Percentiles rank a stretch among this genome's conserved stretches.
Evolutionary conservation across 2,888 invertebrate species (phyloP).

Genomic region (Athripsodes cinereus): DNA sequence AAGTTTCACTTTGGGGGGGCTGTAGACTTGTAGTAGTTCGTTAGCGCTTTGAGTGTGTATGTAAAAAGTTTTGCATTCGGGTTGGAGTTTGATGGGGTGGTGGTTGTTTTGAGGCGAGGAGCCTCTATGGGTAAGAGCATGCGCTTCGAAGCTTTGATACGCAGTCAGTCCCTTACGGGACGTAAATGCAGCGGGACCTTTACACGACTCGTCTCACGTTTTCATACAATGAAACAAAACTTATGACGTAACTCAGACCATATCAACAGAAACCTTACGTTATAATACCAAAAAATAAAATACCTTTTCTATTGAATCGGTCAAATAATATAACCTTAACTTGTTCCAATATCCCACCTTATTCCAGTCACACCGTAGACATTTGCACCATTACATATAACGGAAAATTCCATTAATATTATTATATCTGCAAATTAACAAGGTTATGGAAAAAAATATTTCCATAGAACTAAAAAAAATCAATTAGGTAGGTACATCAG

Average conservation of each 20-base stretch:
- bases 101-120: constrained; percentile 29
- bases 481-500: too few relatives aligned
- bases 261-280: too few relatives aligned
- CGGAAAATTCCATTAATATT: too few relatives aligned
- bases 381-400: too few relatives aligned
- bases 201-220: constrained; percentile 1
- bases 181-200: constrained; percentile 10
- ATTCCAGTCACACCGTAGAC: too few relatives aligned
- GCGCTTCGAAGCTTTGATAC: constrained; percentile 37
- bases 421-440: too few relatives aligned
- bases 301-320: too few relatives aligned
- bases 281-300: too few relatives aligned
- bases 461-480: too few relatives aligned
- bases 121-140: constrained; percentile 36
- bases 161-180: constrained; percentile 20
- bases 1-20: constrained; percentile 19
- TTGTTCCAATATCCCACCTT: too few relatives aligned
- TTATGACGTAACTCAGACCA: constrained; percentile 7
- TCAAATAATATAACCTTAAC: too few relatives aligned
- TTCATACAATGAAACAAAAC: not conserved
- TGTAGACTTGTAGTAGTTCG: constrained; percentile 9
- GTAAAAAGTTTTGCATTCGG: constrained; percentile 25
- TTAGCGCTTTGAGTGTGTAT: constrained; percentile 16
- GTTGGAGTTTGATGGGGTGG: constrained; percentile 12
- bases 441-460: too few relatives aligned